A percentile compares a stretch with the other conserved stretches of the same genome.
These are phyloP conservation scores for Lates japonicus DNA, from an alignment of 2,797 vertebrate species.

Conservation along the genomic window DNA sequence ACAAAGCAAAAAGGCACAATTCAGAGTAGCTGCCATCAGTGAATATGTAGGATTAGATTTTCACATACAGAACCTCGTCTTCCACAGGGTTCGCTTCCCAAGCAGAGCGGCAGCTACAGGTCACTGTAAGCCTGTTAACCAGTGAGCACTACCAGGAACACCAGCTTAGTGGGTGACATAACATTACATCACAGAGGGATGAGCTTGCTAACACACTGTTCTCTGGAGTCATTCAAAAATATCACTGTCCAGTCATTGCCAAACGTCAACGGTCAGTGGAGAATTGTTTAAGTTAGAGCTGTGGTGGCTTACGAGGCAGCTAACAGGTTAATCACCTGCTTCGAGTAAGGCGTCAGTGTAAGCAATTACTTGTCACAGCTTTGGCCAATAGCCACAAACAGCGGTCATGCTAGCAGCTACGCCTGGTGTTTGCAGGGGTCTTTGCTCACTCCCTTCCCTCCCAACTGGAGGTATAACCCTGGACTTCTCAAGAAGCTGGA, in stretches of 20 bases:
- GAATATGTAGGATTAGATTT: neutral
- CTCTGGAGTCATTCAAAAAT: constrained; percentile 40
- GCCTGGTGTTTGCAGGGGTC: neutral
- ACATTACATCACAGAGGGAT: constrained; percentile 62
- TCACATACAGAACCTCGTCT: constrained; percentile 18
- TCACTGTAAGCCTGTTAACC: constrained; percentile 69
- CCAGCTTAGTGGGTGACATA: constrained; percentile 77
- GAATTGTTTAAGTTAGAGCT: neutral
- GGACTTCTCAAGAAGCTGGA: constrained; percentile 20
- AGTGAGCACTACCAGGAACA: constrained; percentile 62
- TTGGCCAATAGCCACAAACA: neutral
- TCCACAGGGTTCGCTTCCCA: constrained; percentile 20
- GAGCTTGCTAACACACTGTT: constrained; percentile 20
- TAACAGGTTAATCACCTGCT: neutral
- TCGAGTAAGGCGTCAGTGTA: neutral
- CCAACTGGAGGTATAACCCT: constrained; percentile 15
- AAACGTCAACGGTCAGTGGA: constrained; percentile 11
- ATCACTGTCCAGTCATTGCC: neutral
- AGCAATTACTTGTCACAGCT: neutral
- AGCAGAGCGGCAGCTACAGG: constrained; percentile 45
- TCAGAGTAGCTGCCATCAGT: neutral
- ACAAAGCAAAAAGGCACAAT: neutral
- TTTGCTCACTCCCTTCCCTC: constrained; percentile 4
- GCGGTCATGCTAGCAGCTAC: neutral
- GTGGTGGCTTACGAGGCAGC: neutral